Conservation (phyloP, 2,797 vertebrate species). For the Amazona ochrocephala region DNA sequence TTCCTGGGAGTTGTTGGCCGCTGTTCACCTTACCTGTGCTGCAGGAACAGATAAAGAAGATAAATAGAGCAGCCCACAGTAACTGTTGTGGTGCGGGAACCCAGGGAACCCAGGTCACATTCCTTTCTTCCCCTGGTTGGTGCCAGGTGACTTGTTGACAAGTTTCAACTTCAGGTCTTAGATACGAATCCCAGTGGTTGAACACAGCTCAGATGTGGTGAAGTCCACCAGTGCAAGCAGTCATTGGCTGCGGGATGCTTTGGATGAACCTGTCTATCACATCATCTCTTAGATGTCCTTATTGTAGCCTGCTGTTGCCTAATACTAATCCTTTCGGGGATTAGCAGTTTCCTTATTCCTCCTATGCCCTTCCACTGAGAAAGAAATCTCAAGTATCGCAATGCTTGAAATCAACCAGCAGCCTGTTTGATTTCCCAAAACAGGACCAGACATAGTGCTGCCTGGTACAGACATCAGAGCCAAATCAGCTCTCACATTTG, state of each 20-base stretch:
- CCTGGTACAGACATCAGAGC: neutral
- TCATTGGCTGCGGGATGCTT: neutral
- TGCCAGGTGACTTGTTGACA: neutral
- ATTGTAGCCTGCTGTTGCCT: neutral
- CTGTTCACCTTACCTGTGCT: neutral
- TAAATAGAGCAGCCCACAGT: neutral
- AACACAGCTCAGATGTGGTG: neutral
- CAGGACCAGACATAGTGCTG: neutral
- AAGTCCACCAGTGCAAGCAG: neutral
- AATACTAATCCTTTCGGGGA: neutral
- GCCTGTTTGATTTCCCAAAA: neutral
- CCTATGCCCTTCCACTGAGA: neutral
- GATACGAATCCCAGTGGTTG: neutral
- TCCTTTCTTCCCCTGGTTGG: neutral
- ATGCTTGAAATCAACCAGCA: neutral
- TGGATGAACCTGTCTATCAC: neutral
- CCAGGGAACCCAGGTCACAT: neutral
- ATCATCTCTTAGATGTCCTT: neutral
- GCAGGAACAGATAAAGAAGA: neutral
- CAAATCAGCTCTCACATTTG: neutral
- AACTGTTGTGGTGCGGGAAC: neutral
- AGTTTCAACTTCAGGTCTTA: neutral
- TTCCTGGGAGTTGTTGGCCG: neutral
- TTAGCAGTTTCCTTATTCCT: constrained; percentile 3
- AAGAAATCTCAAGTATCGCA: neutral